These are phyloP conservation scores for Hydra vulgaris DNA, from an alignment of 30 jellyfish, hydroid and myxozoan genomes.

Conservation along the genomic window DNA sequence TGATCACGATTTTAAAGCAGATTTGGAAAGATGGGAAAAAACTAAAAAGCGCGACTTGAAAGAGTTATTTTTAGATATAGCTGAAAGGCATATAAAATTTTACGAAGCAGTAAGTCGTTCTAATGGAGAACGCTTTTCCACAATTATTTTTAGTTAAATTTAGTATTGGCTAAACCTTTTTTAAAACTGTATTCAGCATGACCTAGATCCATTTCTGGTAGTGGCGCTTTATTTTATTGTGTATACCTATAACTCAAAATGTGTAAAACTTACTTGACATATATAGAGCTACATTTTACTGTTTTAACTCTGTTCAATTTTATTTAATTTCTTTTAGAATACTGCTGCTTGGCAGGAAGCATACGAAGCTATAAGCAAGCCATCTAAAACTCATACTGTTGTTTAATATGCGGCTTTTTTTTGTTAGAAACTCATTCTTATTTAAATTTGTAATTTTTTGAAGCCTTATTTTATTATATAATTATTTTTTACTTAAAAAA, in stretches of 20 bases:
- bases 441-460: background rate
- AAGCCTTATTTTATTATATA: too few species aligned
- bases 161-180: background rate
- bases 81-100: constrained; percentile 72
- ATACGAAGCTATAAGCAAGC: constrained; percentile 66
- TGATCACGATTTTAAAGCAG: constrained; percentile 90
- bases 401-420: background rate
- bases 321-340: constrained; percentile 33
- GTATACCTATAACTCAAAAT: too few species aligned
- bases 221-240: too few species aligned
- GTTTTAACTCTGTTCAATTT: background rate
- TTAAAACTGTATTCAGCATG: background rate
- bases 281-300: background rate
- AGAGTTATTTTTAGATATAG: constrained; percentile 60
- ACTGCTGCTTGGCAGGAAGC: constrained; percentile 93
- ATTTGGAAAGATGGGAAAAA: constrained; percentile 90
- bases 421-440: background rate
- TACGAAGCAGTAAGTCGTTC: constrained; percentile 76
- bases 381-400: constrained; percentile 16
- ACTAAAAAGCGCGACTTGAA: constrained; percentile 81
- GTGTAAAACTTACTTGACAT: too few species aligned
- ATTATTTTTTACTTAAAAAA: too few species aligned
- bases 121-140: background rate
- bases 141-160: background rate
- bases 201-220: too few species aligned